Base-by-base conservation (phyloP, 2,888 invertebrate species). In the Lochmaea capreae region DNA sequence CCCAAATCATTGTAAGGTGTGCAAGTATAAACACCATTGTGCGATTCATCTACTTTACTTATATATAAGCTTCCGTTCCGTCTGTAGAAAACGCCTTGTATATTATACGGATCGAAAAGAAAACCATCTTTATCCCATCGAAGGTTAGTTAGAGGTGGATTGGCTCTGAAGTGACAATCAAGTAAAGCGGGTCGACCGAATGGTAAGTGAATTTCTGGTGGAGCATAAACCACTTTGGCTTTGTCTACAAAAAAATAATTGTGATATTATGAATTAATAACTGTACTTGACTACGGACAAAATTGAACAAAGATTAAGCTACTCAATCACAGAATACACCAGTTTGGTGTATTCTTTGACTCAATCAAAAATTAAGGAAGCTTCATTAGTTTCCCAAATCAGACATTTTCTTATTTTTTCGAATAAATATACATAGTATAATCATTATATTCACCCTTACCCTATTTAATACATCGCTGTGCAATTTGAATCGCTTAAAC, bases 71-170 rank as follows among this genome's bases (percentile, higher is more conserved):
- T 95, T n/a, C 75, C 75, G 26, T 75, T 97, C 82, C 92, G 89
- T 83, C 94, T 91, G 85, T 93, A 94, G 85, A 94, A 95, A 0
- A 96, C 95, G 18, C 95, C 96, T 78, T 92, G 95, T 61, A 95
- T 95, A 86, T 95, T 95, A 88, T 94, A 95, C 0, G 96, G 95
- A 85, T 97, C 96, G 86, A 95, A 97, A 1, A 95, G 91, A 81
- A 96, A 93, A 18, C 95, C 96, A 85, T 97, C 96, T 86, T 97
- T 97, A 86, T 96, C 96, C 97, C 98, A 98, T 78, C 95, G 92
- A 72, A 97, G 89, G 85, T 94, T 95, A 67, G 94, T 94, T 79
- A 97, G 89, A 10, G 97, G 95, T 16, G 97, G 98, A 89, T 97
- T 97, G 6, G 97, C 94, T 82, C 95, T 92, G 85, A 96, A 96